phyloP scores from a whole-genome alignment of 2,113 vertebrate species.

The Dendropsophus ebraccatus region DNA sequence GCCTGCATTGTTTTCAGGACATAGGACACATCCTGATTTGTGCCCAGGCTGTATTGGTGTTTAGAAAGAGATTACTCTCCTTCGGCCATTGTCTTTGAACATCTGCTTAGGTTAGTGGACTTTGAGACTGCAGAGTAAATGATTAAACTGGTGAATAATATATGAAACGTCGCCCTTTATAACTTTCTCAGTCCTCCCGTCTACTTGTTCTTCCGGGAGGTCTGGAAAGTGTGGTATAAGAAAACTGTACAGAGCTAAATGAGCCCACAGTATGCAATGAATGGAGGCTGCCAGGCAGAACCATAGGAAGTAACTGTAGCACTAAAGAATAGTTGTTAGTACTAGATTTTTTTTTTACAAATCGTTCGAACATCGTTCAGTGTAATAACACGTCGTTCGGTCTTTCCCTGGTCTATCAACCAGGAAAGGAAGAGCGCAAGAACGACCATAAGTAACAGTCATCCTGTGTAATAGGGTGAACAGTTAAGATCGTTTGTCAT shows the following conservation, averaged over 20 bases:
- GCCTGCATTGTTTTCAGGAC: not conserved
- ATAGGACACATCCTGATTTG: not conserved
- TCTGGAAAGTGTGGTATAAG: not conserved
- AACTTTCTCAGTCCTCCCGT: not conserved
- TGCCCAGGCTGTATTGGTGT: not conserved
- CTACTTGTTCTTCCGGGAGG: not conserved
- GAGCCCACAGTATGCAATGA: not conserved
- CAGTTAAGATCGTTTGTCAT: too few species aligned
- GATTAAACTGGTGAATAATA: slow-evolving; percentile 34
- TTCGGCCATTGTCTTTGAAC: not conserved
- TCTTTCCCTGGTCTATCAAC: too few species aligned
- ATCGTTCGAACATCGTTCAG: too few species aligned
- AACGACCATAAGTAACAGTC: too few species aligned
- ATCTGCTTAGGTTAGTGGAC: slow-evolving; percentile 26
- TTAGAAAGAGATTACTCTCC: not conserved
- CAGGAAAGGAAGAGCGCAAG: too few species aligned
- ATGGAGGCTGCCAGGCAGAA: not conserved
- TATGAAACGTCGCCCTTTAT: not conserved
- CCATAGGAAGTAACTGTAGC: not conserved
- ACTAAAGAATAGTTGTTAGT: not conserved
- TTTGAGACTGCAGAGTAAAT: slow-evolving; percentile 44
- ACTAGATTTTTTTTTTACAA: too few species aligned
- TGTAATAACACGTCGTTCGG: too few species aligned
- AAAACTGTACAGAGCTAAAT: not conserved
- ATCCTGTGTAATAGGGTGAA: too few species aligned